A percentile compares a stretch with the other conserved stretches of the same genome.
phyloP scores from a whole-genome alignment of 2,113 vertebrate genomes.

The Natator depressus region DNA sequence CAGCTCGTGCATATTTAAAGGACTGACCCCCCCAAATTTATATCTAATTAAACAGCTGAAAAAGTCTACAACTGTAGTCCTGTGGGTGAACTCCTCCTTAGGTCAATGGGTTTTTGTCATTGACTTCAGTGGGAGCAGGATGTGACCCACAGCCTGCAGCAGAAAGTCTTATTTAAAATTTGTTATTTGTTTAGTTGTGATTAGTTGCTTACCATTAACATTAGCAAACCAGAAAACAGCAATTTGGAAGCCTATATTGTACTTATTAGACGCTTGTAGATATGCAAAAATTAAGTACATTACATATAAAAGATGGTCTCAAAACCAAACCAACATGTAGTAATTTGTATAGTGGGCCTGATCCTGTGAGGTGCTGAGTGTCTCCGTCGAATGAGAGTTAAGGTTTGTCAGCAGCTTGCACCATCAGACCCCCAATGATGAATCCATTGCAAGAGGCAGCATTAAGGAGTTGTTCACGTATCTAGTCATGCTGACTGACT shows the following conservation, averaged over 20 bases:
- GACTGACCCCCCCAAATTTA: neutral
- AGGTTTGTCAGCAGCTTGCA: neutral
- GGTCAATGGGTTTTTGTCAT: fast-evolving
- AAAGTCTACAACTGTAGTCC: neutral
- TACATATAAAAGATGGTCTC: neutral
- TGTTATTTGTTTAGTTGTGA: neutral
- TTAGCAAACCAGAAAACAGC: neutral
- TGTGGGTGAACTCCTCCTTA: neutral
- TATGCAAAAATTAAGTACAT: neutral
- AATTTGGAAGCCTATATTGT: neutral
- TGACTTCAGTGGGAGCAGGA: neutral
- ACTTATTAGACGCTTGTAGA: neutral
- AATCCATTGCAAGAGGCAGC: neutral
- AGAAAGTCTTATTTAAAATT: neutral
- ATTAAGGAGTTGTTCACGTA: neutral
- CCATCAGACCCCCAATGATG: neutral
- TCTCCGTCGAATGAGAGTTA: neutral
- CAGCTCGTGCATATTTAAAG: fast-evolving
- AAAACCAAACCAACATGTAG: neutral
- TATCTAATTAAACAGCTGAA: neutral
- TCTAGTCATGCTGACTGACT: neutral
- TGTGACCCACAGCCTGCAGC: neutral
- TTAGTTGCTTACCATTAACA: neutral
- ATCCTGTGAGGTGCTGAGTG: neutral
- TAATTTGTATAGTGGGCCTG: neutral